Base-by-base conservation (phyloP, 2,888 invertebrate genomes). In the Andricus curvator region DNA sequence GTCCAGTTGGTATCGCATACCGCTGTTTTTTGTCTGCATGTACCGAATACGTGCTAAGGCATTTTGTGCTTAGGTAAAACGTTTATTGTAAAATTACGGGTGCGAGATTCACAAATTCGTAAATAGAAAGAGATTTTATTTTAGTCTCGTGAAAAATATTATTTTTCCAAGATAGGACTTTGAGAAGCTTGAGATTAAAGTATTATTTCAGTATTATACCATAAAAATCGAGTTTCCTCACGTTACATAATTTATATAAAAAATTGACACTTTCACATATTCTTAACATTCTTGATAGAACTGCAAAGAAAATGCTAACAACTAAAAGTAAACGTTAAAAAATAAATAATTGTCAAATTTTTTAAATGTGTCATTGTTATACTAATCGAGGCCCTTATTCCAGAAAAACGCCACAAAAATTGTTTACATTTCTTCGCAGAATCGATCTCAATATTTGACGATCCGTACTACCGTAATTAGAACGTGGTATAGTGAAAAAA, bases 81-180 rank as follows among this genome's bases (percentile, higher is more conserved):
- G 11, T 74, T 74, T 74, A 74, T 74, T 74, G 56, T 60, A 29
- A 74, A 51, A 74, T 56, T 56, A 60, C 74, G 74, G 74, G 15
- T 74, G 74, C 74, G 56, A 56, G 56, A 56, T 74, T 56, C n/a
- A n/a, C 37, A 15, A 8, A 33, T 56, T 33, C 4, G 13, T 22
- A 13, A 22, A 60, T 56, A 56, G 56, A 56, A 56, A 8, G 56
- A 56, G n/a, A 60, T 60, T 22, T 60, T 60, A 60, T 60, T 60
- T 60, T 60, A 60, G 22, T 22, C 22, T 60, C 60, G 11, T 60
- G 11, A 60, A 22, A n/a, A 60, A 60, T 22, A 60, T 60, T 60
- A 8, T 60, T 60, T 22, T 22, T 60, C n/a, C n/a, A 60, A 60
- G 22, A 17, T 48, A 5, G 48, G 17, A 48, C 48, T 17, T 17